Conservation (phyloP, 1,140 invertebrate genomes). For the Aphaenogaster ashmeadi region DNA sequence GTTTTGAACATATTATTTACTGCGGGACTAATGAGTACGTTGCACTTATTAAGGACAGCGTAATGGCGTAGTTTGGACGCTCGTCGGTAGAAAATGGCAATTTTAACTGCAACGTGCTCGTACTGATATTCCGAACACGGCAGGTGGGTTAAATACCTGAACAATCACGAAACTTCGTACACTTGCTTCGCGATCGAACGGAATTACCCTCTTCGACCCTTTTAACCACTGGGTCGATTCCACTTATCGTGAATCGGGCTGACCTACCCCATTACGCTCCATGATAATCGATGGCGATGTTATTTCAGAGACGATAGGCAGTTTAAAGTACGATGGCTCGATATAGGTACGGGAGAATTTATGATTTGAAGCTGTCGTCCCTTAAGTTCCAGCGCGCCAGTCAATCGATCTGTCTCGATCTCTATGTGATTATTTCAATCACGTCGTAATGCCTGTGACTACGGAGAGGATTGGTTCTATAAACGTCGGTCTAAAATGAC, state of each 20-base stretch:
- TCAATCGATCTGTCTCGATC: not conserved
- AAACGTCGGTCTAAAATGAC: constrained; percentile 1
- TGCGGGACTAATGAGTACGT: constrained; percentile 31
- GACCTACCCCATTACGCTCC: constrained; percentile 69
- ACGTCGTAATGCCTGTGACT: not conserved
- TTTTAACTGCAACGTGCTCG: constrained; percentile 24
- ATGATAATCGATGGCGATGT: constrained; percentile 72
- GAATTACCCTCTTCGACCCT: constrained; percentile 66
- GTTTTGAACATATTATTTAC: constrained; percentile 36
- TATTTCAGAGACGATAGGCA: constrained; percentile 67
- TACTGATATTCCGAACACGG: constrained; percentile 36
- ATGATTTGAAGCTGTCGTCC: constrained; percentile 10
- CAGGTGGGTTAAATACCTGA: constrained; percentile 57
- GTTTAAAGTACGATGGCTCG: constrained; percentile 54
- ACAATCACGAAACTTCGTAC: constrained; percentile 66
- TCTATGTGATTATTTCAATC: constrained; percentile 16
- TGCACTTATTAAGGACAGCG: constrained; percentile 33
- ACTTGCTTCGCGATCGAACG: constrained; percentile 58
- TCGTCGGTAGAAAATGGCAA: constrained; percentile 7
- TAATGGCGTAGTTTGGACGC: constrained; percentile 47
- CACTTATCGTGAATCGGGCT: constrained; percentile 71
- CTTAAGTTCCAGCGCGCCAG: too few relatives aligned
- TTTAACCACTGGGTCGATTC: constrained; percentile 72
- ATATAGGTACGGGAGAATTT: constrained; percentile 29
- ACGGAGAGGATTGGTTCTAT: not conserved